Evolutionary conservation across 2,797 vertebrate genomes (phyloP).

Genomic region (Chromobotia macracanthus): DNA sequence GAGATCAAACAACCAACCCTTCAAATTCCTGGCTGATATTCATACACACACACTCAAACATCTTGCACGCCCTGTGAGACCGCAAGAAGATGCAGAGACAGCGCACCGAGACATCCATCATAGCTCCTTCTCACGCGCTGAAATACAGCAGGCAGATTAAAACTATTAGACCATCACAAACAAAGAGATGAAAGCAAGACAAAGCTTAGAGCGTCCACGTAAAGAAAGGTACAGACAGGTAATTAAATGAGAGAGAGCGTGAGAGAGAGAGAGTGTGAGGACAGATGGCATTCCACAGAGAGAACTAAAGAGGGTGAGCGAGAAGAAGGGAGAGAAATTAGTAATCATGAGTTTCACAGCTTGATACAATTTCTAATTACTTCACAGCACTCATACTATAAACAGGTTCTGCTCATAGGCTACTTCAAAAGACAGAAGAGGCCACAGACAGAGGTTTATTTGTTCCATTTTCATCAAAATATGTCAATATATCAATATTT

Average conservation of each 20-base stretch:
- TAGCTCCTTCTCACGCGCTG: background rate
- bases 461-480: background rate
- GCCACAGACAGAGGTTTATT: slow-evolving; percentile 47
- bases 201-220: background rate
- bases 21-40: slow-evolving; percentile 44
- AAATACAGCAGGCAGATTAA: slow-evolving; percentile 36
- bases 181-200: slow-evolving; percentile 26
- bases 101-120: slow-evolving; percentile 1
- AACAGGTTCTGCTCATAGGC: slow-evolving; percentile 34
- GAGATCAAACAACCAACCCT: slow-evolving; percentile 43
- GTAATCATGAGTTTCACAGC: slow-evolving; percentile 62
- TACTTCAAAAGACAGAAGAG: background rate
- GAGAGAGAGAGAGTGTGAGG: slow-evolving; percentile 14
- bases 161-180: slow-evolving; percentile 15
- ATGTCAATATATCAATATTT: background rate
- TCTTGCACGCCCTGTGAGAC: slow-evolving; percentile 20
- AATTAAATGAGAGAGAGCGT: slow-evolving; percentile 44
- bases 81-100: background rate
- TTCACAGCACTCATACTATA: slow-evolving; percentile 44
- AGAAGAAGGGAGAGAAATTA: slow-evolving; percentile 46
- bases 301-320: slow-evolving; percentile 43
- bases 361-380: slow-evolving; percentile 60
- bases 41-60: slow-evolving; percentile 34
- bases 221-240: slow-evolving; percentile 37
- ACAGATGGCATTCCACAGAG: slow-evolving; percentile 59